These are phyloP conservation scores for Cryptops parisi DNA, from an alignment of 2,888 invertebrate species.

Conservation along the genomic window DNA sequence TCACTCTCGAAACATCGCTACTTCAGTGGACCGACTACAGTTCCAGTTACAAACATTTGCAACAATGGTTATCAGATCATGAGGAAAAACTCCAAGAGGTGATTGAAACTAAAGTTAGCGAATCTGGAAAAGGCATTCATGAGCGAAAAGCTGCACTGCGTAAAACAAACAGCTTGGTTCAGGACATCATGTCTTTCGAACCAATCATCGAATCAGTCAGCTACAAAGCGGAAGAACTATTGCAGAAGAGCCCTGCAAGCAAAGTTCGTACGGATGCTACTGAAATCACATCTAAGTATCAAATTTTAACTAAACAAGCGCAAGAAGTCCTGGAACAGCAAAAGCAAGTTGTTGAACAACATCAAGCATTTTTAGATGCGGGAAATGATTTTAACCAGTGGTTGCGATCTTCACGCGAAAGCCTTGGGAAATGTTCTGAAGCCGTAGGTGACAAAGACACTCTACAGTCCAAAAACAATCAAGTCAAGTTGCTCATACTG, in stretches of 20 bases:
- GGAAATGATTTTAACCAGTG: conserved; percentile 84
- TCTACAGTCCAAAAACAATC: conserved; percentile 68
- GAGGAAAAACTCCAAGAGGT: conserved; percentile 85
- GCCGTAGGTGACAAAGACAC: conserved; percentile 84
- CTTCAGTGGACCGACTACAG: conserved; percentile 94
- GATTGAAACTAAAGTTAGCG: conserved; percentile 52
- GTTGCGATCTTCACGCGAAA: conserved; percentile 81
- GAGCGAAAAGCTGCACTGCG: conserved; percentile 77
- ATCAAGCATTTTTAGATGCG: conserved; percentile 81
- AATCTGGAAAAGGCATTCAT: conserved; percentile 41
- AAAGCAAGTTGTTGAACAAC: conserved; percentile 75
- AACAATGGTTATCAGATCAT: conserved; percentile 87
- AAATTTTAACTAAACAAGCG: conserved; percentile 75
- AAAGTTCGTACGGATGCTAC: conserved; percentile 43
- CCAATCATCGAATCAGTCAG: conserved; percentile 94
- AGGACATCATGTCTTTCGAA: conserved; percentile 91
- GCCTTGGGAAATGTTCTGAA: conserved; percentile 77
- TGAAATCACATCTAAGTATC: conserved; percentile 81
- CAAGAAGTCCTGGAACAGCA: conserved; percentile 71
- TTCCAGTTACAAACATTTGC: conserved; percentile 77
- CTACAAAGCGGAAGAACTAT: conserved; percentile 80
- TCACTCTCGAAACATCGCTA: conserved; percentile 73
- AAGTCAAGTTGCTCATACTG: conserved; percentile 52
- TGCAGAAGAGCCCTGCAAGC: conserved; percentile 60
- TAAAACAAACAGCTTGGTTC: conserved; percentile 85